Evolutionary conservation across 1,140 invertebrate species (phyloP).

Genomic region (Dendroctonus ponderosae): DNA sequence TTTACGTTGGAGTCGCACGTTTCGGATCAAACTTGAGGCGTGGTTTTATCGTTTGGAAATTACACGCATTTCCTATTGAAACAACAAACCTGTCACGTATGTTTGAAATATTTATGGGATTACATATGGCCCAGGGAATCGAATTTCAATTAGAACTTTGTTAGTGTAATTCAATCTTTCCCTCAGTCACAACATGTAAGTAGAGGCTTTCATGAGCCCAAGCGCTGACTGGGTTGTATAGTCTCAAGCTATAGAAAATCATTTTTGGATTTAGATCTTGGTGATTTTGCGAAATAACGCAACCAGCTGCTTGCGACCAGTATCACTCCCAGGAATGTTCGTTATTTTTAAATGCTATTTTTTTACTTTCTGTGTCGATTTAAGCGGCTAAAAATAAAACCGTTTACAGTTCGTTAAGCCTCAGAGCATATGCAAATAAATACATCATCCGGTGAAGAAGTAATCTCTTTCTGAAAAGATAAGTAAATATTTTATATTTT

Average conservation of each 20-base stretch:
- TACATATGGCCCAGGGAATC: slow-evolving; percentile 13
- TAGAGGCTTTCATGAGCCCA: not conserved
- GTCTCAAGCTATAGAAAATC: too few relatives aligned
- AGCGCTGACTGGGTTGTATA: too few relatives aligned
- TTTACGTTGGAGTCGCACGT: slow-evolving; percentile 29
- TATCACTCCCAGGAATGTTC: slow-evolving; percentile 1
- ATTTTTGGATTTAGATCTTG: too few relatives aligned
- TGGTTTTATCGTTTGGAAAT: slow-evolving; percentile 24
- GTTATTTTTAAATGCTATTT: slow-evolving; percentile 16
- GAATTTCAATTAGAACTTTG: slow-evolving; percentile 24
- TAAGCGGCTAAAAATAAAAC: slow-evolving; percentile 13
- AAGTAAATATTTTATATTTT: not conserved
- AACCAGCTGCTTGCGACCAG: not conserved
- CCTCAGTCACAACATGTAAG: not conserved
- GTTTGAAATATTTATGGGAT: slow-evolving; percentile 25
- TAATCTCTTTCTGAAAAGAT: not conserved
- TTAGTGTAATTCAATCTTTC: slow-evolving; percentile 25
- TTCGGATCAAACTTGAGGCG: slow-evolving; percentile 23
- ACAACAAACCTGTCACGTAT: slow-evolving; percentile 34
- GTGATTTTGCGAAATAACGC: too few relatives aligned
- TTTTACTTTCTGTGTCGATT: not conserved
- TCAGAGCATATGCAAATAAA: slow-evolving; percentile 12
- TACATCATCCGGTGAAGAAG: slow-evolving; percentile 9
- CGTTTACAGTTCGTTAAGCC: slow-evolving; percentile 12
- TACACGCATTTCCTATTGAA: slow-evolving; percentile 35